phyloP scores from a whole-genome alignment of 1,140 invertebrate species.

The Anastatus disparis region DNA sequence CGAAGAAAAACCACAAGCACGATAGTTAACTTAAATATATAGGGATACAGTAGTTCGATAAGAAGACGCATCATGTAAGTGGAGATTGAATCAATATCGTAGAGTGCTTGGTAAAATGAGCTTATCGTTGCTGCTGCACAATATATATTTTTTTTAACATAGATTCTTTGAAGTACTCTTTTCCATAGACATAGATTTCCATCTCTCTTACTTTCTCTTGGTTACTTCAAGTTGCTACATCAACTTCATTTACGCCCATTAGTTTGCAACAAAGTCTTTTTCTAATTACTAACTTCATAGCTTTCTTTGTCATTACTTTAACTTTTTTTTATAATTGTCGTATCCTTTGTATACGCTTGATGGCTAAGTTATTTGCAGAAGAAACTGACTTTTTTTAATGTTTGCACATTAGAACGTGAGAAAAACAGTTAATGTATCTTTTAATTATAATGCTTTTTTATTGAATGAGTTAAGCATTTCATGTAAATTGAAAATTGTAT shows the following conservation, averaged over 20 bases:
- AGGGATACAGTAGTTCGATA: not conserved
- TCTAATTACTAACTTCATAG: conserved; percentile 8
- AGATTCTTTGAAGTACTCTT: not conserved
- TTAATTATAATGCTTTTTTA: too few relatives aligned
- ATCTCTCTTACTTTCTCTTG: not conserved
- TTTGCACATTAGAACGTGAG: too few relatives aligned
- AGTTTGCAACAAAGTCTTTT: not conserved
- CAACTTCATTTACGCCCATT: not conserved
- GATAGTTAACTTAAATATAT: too few relatives aligned
- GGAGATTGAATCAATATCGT: not conserved
- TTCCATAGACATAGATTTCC: not conserved
- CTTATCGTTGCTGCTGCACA: not conserved
- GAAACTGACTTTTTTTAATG: too few relatives aligned
- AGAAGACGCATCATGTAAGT: not conserved
- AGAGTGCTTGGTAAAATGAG: too few relatives aligned
- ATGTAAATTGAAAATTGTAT: too few relatives aligned
- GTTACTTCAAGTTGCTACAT: not conserved
- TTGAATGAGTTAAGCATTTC: too few relatives aligned
- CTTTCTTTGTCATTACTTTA: not conserved
- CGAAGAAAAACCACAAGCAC: too few relatives aligned
- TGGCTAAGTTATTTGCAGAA: too few relatives aligned
- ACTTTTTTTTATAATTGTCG: not conserved
- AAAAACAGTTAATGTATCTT: too few relatives aligned
- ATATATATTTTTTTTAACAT: not conserved
- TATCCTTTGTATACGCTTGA: too few relatives aligned